A percentile compares a stretch with the other conserved stretches of the same genome.
These are phyloP conservation scores for Chelonus insularis DNA, from an alignment of 1,140 invertebrate genomes.

Conservation along the genomic window DNA sequence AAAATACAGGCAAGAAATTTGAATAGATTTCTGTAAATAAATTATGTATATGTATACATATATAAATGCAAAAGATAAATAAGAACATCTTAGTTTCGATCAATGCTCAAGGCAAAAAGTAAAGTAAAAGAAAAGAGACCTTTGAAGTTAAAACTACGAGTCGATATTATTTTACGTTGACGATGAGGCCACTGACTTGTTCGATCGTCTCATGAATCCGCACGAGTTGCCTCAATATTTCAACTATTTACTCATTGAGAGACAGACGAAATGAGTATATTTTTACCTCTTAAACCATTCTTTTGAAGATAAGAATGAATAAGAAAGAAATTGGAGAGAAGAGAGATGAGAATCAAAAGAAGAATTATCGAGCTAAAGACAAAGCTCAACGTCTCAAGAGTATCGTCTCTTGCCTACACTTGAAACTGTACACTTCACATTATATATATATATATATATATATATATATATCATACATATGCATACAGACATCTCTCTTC, in stretches of 20 bases:
- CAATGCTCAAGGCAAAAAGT: background rate
- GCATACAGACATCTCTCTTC: background rate
- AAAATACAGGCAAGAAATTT: no score
- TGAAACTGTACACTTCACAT: no score
- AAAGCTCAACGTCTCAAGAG: no score
- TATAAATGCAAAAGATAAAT: background rate
- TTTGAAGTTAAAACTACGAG: conserved; percentile 15
- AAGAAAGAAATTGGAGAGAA: background rate
- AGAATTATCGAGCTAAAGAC: background rate
- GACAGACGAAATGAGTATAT: background rate
- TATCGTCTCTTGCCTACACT: no score
- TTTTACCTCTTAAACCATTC: background rate
- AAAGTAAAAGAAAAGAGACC: background rate
- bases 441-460: background rate
- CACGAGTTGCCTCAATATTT: background rate
- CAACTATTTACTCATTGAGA: conserved; percentile 5
- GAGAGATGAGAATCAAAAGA: background rate
- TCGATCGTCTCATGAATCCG: background rate
- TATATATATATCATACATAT: conserved; percentile 1
- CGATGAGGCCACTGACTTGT: conserved; percentile 8
- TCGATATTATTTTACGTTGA: conserved; percentile 12
- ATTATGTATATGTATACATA: background rate
- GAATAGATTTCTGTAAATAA: no score
- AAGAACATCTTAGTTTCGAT: background rate
- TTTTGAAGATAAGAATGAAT: background rate